These are phyloP conservation scores for Eupithecia insigniata DNA, from an alignment of 2,888 invertebrate species.

Conservation along the genomic window DNA sequence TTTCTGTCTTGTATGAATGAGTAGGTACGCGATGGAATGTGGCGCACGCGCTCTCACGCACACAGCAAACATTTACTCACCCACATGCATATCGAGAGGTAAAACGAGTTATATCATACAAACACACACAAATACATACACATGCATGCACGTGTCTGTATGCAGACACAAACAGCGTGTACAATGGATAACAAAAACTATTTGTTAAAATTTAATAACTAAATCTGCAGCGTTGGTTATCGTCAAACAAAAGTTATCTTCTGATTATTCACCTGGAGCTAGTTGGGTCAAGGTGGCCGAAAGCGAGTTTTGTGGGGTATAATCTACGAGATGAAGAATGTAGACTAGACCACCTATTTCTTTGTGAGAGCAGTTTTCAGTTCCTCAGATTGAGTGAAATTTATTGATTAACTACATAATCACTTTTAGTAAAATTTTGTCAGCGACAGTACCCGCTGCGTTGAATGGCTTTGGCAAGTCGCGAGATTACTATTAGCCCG, in stretches of 20 bases:
- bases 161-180: constrained; percentile 56
- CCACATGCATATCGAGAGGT: constrained; percentile 50
- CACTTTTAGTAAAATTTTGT: constrained; percentile 24
- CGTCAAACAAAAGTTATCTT: not conserved
- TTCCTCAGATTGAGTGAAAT: not conserved
- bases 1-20: constrained; percentile 72
- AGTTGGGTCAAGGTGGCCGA: not conserved
- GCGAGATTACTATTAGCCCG: constrained; percentile 80
- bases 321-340: not conserved
- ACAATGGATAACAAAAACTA: constrained; percentile 47
- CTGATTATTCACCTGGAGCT: not conserved
- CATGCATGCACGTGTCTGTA: constrained; percentile 48
- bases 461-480: constrained; percentile 79
- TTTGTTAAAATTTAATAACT: not conserved
- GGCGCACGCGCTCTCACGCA: constrained; percentile 69
- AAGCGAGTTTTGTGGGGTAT: not conserved
- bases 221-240: not conserved
- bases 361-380: not conserved
- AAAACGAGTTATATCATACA: constrained; percentile 69
- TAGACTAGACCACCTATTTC: not conserved
- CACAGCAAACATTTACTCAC: constrained; percentile 54
- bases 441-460: constrained; percentile 65
- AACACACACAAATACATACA: constrained; percentile 41
- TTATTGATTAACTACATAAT: not conserved
- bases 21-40: constrained; percentile 78